A percentile compares a stretch with the other conserved stretches of the same genome.
phyloP scores from a whole-genome alignment of 2,797 vertebrate genomes.

The Hyperoplus immaculatus region DNA sequence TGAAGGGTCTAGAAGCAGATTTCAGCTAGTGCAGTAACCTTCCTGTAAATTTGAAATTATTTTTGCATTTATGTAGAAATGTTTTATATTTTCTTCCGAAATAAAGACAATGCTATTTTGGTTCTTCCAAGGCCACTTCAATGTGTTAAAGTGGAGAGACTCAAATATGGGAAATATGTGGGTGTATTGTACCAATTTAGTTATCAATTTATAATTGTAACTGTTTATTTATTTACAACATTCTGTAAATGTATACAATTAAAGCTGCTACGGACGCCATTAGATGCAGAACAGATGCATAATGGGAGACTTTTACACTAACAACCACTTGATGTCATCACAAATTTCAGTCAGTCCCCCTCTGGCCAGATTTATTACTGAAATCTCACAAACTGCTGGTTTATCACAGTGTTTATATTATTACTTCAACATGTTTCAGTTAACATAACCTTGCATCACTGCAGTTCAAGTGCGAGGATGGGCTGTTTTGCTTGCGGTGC shows the following conservation, averaged over 20 bases:
- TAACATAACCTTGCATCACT: constrained; percentile 89
- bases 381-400: constrained; percentile 85
- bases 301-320: constrained; percentile 76
- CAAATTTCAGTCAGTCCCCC: constrained; percentile 76
- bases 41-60: not conserved
- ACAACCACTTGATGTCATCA: constrained; percentile 78
- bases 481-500: constrained; percentile 84
- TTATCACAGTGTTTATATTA: constrained; percentile 89
- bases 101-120: not conserved
- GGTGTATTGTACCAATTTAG: not conserved
- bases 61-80: not conserved
- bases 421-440: constrained; percentile 87
- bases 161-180: not conserved
- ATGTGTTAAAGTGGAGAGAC: not conserved
- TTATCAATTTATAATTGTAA: constrained; percentile 9
- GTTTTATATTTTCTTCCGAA: too few species aligned
- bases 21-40: not conserved
- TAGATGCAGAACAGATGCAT: constrained; percentile 73
- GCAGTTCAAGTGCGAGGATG: constrained; percentile 85
- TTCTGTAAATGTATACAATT: constrained; percentile 34
- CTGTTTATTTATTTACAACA: constrained; percentile 39
- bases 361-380: constrained; percentile 83
- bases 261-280: constrained; percentile 37
- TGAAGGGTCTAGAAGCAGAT: not conserved
- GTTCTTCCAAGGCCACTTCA: not conserved